Base-by-base conservation (phyloP, 2,113 vertebrate species). In the Garra rufa region DNA sequence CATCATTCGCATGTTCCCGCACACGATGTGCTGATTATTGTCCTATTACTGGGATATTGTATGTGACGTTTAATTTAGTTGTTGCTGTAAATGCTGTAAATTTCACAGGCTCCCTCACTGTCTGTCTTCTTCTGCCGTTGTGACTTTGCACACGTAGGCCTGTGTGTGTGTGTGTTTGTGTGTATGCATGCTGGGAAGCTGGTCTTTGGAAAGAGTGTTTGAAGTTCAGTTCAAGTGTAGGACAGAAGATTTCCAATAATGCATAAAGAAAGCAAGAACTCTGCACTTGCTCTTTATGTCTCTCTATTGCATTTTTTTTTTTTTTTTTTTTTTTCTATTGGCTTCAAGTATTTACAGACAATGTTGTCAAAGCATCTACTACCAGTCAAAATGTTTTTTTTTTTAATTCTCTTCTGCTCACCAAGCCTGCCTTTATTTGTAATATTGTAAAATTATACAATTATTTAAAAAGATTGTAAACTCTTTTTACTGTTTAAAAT, bases 111-210 rank as follows among this genome's bases (percentile, higher is more conserved):
- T 78, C 76, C 2, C 76, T 44, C 19, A 19, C 14, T 24, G 52
- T 44, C 6, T 63, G 34, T 17, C 55, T 24, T n/a, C 34, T 55
- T 55, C 0, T 55, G 52, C 19, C 0, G 2, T 55, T 55, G 52
- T 83, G 59, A 77, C 83, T 69, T 52, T 48, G 14, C 44, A 76
- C 59, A 84, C 44, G 14, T 83, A 50, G 50, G 73, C 43, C 43
- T 48, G 73, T 30, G 15, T 71, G 50, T 30, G 50, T 76, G 46
- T 55, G 30, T 26, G 76, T 78, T 10, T 17, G 11, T 34, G 14
- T 21, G 9, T 1, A 6, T 43, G n/a, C 13, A 1, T 6, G 38
- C 38, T 70, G 38, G 8, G 55, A 63, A 44, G 41, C 17, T 6
- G 9, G 21, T 41, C 30, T 69, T 11, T 21, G 65, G 30, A 69